Conservation (phyloP, 2,113 vertebrate genomes). For the Mungos mungo region DNA sequence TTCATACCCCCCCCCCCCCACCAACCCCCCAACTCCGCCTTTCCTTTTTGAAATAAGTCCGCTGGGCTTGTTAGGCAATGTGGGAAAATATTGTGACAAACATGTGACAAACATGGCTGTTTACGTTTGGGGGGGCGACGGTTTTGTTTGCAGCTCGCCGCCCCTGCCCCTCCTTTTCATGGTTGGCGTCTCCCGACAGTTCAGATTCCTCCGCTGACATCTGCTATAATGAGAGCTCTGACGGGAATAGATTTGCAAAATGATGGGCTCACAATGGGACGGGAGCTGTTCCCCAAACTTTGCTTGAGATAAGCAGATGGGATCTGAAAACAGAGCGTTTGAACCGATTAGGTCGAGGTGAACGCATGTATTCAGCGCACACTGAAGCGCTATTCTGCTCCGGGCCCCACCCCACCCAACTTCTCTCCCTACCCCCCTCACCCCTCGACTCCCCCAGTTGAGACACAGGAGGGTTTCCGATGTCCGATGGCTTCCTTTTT, state of each 20-base stretch:
- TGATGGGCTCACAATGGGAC: slow-evolving; percentile 75
- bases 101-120: slow-evolving; percentile 67
- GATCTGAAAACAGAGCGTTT: slow-evolving; percentile 62
- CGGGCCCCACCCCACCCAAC: neutral
- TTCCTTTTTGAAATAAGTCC: neutral
- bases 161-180: slow-evolving; percentile 63
- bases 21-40: neutral
- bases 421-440: neutral
- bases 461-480: slow-evolving; percentile 5
- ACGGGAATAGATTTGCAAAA: slow-evolving; percentile 75
- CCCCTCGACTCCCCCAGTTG: neutral
- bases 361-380: slow-evolving; percentile 53
- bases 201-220: slow-evolving; percentile 78
- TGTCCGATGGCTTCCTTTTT: neutral
- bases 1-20: neutral
- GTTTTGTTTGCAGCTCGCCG: slow-evolving; percentile 49
- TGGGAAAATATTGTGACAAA: slow-evolving; percentile 80
- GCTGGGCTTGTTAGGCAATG: slow-evolving; percentile 45
- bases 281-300: slow-evolving; percentile 68
- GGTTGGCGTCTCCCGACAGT: slow-evolving; percentile 60
- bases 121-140: slow-evolving; percentile 10
- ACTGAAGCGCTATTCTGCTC: neutral
- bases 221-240: slow-evolving; percentile 69
- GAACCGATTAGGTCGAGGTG: slow-evolving; percentile 75
- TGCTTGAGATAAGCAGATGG: slow-evolving; percentile 74